Evolutionary conservation across 2,888 invertebrate genomes (phyloP).

Genomic region (Keiferia lycopersicella): DNA sequence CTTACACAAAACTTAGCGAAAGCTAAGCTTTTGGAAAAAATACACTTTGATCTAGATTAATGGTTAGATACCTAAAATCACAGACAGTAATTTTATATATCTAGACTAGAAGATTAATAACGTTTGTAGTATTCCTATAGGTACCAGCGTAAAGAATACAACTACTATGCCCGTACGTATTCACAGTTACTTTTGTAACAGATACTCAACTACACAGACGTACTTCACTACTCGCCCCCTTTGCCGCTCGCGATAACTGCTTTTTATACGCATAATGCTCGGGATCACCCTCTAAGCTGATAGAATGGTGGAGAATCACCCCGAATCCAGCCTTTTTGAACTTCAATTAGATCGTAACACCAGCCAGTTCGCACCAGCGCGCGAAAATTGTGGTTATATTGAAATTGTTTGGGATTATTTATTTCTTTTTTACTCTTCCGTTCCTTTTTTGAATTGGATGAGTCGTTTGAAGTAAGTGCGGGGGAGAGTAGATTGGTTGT

Average conservation of each 20-base stretch:
- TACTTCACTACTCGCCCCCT: slow-evolving; percentile 24
- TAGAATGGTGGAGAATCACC: slow-evolving; percentile 80
- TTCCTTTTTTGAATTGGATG: slow-evolving; percentile 21
- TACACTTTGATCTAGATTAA: too few relatives aligned
- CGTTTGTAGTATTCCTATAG: background rate
- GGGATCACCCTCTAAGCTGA: slow-evolving; percentile 79
- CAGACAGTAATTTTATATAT: too few relatives aligned
- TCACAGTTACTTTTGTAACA: background rate
- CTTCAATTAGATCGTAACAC: slow-evolving; percentile 80
- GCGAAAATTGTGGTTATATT: slow-evolving; percentile 77
- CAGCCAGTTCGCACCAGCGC: slow-evolving; percentile 75
- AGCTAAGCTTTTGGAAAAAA: too few relatives aligned
- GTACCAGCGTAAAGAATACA: background rate
- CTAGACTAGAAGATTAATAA: background rate
- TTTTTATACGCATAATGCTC: slow-evolving; percentile 79
- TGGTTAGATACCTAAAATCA: too few relatives aligned
- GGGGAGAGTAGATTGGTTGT: background rate
- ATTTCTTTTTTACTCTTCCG: slow-evolving; percentile 46
- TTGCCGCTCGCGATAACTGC: slow-evolving; percentile 68
- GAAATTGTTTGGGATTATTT: slow-evolving; percentile 72
- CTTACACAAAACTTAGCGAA: too few relatives aligned
- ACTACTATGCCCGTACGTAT: background rate
- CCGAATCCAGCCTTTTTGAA: slow-evolving; percentile 79
- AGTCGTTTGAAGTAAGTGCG: background rate
- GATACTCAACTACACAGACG: background rate